Conservation (phyloP, 92 coral and sea anemone genomes). For the Pocillopora meandrina region DNA sequence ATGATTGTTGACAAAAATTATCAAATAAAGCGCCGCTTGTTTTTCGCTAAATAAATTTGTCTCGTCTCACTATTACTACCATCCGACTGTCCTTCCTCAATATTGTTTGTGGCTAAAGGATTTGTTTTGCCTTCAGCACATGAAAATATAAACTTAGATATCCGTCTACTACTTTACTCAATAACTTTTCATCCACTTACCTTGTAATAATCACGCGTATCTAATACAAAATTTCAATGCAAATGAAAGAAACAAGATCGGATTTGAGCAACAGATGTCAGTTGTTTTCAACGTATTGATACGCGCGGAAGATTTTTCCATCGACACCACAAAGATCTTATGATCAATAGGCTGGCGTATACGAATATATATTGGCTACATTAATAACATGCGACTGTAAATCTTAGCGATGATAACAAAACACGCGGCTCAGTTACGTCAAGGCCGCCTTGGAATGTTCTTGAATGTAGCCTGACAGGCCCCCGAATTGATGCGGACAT, state of each 20-base stretch:
- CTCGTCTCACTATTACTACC: not conserved
- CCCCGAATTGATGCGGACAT: conserved; percentile 7
- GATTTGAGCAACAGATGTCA: not conserved
- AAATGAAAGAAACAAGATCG: not conserved
- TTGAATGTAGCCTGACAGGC: conserved; percentile 6
- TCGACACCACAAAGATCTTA: conserved; percentile 3
- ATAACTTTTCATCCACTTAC: conserved; percentile 7
- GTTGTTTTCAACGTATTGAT: not conserved
- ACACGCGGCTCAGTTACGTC: conserved; percentile 17
- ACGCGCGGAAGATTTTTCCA: not conserved
- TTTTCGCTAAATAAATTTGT: not conserved
- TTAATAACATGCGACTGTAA: conserved; percentile 4
- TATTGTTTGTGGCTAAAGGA: not conserved
- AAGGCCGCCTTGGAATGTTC: conserved; percentile 13
- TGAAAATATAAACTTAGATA: not conserved
- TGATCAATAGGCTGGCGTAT: not conserved
- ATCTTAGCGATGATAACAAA: conserved; percentile 2
- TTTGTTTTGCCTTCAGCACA: not conserved
- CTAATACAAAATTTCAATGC: not conserved
- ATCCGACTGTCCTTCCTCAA: not conserved
- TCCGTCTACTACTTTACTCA: not conserved
- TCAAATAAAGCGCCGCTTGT: not conserved
- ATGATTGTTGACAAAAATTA: not conserved
- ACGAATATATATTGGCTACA: conserved; percentile 35
- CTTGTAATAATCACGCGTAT: not conserved